Evolutionary conservation across 2,888 invertebrate genomes (phyloP), one percentile per base, ranked within the genome.

Genomic region (Sycophila texana): DNA sequence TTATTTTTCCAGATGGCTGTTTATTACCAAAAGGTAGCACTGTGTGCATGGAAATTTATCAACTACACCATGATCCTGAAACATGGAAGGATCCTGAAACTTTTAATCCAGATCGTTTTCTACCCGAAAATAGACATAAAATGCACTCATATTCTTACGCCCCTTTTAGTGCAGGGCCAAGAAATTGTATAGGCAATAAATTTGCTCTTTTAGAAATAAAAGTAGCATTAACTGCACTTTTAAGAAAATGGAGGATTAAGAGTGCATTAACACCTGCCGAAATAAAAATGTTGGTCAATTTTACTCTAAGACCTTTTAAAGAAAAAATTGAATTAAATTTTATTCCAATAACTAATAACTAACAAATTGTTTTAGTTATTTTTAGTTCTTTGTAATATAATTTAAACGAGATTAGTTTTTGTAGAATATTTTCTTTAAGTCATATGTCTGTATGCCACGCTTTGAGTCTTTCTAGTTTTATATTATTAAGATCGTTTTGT

Each of bases 11-110:
- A 91, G 91, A 88, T 83, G 86, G 86, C 18, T 84, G 87, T 58
- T 84, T 68, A 0, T 84, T 92, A 22, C 92, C 92, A 1, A 91
- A 91, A 81, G 91, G 90, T 0, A 87, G 89, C 0, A 87, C 85
- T 14, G 80, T 92, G 1, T 86, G 84, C n/a, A 86, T 91, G 47
- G 87, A 91, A 20, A 83, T 91, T 39, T 91, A 91, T 81, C 88
- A 91, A 76, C 86, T 92, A 58, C 92, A 92, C 84, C 90, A 91
- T 47, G 89, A 91, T 84, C 90, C 91, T 1, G 86, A 88, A 2
- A 85, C 91, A 30, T 93, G 91, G 84, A 90, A 91, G 5, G 86
- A 93, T 65, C 92, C 93, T 22, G 84, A 89, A 47, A 88, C 86
- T 81, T 91, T 91, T 81, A 89, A 91, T 82, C 91, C 91, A 1